These are phyloP conservation scores for Oplegnathus fasciatus DNA, from an alignment of 2,113 vertebrate genomes.

Conservation along the genomic window DNA sequence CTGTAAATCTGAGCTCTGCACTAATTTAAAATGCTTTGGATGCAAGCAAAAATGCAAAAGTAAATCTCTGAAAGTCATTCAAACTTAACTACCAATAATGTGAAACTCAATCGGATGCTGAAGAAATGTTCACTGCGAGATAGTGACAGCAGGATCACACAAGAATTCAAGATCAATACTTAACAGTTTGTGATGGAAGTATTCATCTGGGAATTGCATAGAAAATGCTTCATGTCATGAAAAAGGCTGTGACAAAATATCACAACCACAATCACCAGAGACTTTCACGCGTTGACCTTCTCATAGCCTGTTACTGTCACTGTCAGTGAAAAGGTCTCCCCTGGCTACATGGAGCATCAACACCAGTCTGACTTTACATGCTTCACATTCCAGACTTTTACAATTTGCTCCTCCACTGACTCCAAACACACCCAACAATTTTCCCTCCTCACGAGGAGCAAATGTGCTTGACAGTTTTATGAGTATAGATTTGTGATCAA, in stretches of 20 bases:
- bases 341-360: conserved; percentile 42
- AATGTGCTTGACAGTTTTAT: conserved; percentile 54
- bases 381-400: conserved; percentile 67
- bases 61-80: conserved; percentile 6
- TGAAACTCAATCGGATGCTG: conserved; percentile 2
- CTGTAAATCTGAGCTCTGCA: too few relatives aligned
- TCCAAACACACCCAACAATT: conserved; percentile 43
- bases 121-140: background rate
- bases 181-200: background rate
- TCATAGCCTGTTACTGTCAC: conserved; percentile 60
- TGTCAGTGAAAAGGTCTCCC: conserved; percentile 62
- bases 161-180: conserved; percentile 6
- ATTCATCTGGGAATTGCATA: conserved; percentile 10
- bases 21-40: background rate
- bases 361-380: conserved; percentile 51
- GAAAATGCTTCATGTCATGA: background rate
- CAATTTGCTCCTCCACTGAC: conserved; percentile 28
- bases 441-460: background rate
- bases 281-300: conserved; percentile 60
- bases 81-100: background rate
- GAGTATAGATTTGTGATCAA: conserved; percentile 49
- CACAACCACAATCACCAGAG: conserved; percentile 31
- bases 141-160: conserved; percentile 13
- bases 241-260: conserved; percentile 44
- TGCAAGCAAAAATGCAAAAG: background rate